These are phyloP conservation scores for Pseudomyrmex dendroicus DNA, from an alignment of 1,140 invertebrate species.

Conservation along the genomic window DNA sequence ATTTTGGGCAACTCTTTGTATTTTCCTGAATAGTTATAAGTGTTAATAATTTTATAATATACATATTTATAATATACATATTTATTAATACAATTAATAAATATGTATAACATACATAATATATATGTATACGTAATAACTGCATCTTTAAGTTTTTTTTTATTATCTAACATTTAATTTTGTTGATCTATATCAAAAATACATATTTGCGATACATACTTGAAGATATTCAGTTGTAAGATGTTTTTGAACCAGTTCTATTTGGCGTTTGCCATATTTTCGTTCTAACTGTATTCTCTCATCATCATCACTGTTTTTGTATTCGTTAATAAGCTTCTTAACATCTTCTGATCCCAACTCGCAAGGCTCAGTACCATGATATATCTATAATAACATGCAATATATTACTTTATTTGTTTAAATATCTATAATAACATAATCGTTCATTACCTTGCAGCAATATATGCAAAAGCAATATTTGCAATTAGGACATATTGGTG, in stretches of 20 bases:
- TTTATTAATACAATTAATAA: too few relatives aligned
- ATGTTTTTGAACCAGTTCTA: constrained; percentile 64
- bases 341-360: constrained; percentile 38
- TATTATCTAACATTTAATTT: constrained; percentile 15
- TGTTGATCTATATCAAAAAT: neutral
- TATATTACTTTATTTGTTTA: neutral
- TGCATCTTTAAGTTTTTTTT: constrained; percentile 2
- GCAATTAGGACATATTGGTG: constrained; percentile 86
- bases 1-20: constrained; percentile 88
- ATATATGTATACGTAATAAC: too few relatives aligned
- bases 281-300: constrained; percentile 54
- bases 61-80: too few relatives aligned
- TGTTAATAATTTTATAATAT: too few relatives aligned
- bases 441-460: constrained; percentile 84
- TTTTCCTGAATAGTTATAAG: constrained; percentile 73
- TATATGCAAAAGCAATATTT: constrained; percentile 87
- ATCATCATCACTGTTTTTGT: constrained; percentile 34
- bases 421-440: neutral
- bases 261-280: constrained; percentile 69
- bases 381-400: constrained; percentile 52
- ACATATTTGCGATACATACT: constrained; percentile 45
- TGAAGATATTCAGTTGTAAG: constrained; percentile 64
- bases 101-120: too few relatives aligned
- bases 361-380: constrained; percentile 70
- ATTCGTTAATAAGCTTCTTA: constrained; percentile 61